Evolutionary conservation across 2,797 vertebrate genomes (phyloP).

Genomic region (Rhabdophis nuchalis): DNA sequence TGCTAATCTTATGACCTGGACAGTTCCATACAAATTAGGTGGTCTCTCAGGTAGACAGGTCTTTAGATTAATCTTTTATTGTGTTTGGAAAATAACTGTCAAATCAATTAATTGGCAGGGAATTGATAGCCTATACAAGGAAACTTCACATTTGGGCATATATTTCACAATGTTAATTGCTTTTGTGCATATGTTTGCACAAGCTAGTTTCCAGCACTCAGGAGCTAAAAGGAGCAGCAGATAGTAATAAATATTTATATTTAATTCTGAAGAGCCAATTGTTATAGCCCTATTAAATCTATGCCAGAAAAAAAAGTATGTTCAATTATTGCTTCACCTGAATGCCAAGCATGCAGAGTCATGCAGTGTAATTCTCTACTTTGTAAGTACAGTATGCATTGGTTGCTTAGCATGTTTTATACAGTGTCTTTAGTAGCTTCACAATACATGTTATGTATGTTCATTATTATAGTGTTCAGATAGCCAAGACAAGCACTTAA

Average conservation of each 20-base stretch:
- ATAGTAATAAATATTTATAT: conserved; percentile 14
- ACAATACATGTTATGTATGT: neutral
- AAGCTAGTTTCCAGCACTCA: neutral
- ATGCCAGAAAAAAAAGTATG: neutral
- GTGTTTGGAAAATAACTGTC: neutral
- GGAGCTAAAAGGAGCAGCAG: neutral
- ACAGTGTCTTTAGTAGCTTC: neutral
- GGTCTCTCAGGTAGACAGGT: neutral
- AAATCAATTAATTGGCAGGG: neutral
- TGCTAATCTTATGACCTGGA: neutral
- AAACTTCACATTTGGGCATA: neutral
- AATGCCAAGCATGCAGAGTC: neutral
- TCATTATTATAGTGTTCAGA: neutral
- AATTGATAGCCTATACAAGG: neutral
- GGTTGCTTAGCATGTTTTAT: neutral
- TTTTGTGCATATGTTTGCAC: neutral
- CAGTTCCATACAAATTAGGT: neutral
- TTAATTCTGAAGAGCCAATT: neutral
- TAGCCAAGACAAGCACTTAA: neutral
- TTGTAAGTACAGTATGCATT: neutral
- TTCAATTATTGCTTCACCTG: neutral
- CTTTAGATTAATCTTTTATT: neutral
- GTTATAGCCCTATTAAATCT: neutral
- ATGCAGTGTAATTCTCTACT: neutral
- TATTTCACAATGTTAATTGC: neutral